phyloP scores from a whole-genome alignment of 2,113 vertebrate species.

The Thryonomys swinderianus region DNA sequence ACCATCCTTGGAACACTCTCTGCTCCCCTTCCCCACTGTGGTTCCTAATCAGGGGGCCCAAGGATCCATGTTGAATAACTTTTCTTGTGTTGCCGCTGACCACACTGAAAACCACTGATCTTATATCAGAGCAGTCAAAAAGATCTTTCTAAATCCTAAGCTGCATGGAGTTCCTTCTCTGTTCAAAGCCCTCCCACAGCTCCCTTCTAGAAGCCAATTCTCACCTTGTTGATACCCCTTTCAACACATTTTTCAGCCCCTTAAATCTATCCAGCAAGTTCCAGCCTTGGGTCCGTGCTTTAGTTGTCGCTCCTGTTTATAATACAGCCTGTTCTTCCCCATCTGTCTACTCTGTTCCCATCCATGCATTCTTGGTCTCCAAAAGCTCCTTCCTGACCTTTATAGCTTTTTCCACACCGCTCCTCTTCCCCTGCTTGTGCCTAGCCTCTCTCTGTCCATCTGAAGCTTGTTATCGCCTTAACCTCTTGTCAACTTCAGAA shows the following conservation, averaged over 20 bases:
- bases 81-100: background rate
- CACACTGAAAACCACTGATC: background rate
- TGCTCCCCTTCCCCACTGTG: rapidly evolving
- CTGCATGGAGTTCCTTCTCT: background rate
- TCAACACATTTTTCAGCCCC: background rate
- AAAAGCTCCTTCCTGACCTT: background rate
- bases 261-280: background rate
- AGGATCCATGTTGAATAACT: background rate
- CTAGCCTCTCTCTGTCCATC: background rate
- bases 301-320: background rate
- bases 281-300: background rate
- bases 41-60: background rate
- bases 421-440: background rate
- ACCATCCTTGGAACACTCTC: background rate
- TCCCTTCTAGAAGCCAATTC: background rate
- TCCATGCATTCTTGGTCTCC: background rate
- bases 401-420: rapidly evolving
- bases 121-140: background rate
- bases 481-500: background rate
- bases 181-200: background rate
- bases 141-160: background rate
- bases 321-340: background rate
- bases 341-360: no score
- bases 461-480: background rate
- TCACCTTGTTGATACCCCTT: background rate